phyloP scores from a whole-genome alignment of 1,140 invertebrate species.

The Campoletis sonorensis region DNA sequence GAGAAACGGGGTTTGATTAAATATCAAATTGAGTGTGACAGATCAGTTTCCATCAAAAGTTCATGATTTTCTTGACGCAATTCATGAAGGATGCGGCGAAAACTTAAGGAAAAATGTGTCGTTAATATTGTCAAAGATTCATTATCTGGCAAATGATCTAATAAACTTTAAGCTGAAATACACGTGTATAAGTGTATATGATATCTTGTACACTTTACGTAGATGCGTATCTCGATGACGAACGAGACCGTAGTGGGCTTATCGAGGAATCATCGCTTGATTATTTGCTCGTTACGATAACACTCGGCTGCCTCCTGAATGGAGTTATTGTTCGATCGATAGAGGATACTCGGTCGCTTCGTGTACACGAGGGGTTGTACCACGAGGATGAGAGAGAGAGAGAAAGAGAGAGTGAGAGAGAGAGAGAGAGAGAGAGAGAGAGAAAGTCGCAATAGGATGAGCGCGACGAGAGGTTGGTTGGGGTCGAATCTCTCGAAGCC shows the following conservation, averaged over 20 bases:
- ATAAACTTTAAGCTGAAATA: background rate
- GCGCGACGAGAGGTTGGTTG: conserved; percentile 30
- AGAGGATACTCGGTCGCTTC: background rate
- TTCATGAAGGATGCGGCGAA: too few relatives aligned
- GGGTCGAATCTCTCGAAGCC: conserved; percentile 42
- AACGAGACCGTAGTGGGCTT: conserved; percentile 14
- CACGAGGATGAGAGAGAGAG: background rate
- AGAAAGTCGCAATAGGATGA: background rate
- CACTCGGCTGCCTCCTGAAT: conserved; percentile 36
- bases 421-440: background rate
- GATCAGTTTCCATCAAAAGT: too few relatives aligned
- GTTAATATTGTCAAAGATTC: background rate
- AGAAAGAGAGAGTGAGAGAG: background rate
- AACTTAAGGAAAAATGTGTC: too few relatives aligned
- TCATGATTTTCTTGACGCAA: too few relatives aligned
- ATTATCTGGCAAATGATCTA: conserved; percentile 14
- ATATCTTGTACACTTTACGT: conserved; percentile 20
- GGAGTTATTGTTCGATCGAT: conserved; percentile 45
- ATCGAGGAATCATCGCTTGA: conserved; percentile 43
- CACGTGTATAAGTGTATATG: background rate
- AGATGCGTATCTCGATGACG: conserved; percentile 27
- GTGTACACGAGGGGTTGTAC: background rate
- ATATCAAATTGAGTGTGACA: background rate
- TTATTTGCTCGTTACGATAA: conserved; percentile 47
- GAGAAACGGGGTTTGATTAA: background rate